Conservation (phyloP, 2,888 invertebrate species). For the Yponomeuta plumbellus region DNA sequence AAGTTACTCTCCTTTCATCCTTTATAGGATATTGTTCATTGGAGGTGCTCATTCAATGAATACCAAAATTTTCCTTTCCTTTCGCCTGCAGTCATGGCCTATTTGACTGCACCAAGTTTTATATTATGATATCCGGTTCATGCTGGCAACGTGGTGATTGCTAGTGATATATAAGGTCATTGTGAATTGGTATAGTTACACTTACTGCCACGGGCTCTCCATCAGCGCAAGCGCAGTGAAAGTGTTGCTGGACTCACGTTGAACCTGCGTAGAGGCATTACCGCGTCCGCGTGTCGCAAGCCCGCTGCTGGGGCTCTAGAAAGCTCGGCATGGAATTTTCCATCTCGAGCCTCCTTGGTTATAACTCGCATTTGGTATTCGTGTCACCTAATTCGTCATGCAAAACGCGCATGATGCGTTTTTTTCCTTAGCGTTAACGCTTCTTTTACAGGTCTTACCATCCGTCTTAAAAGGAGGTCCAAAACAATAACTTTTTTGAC, state of each 20-base stretch:
- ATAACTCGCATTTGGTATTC: not conserved
- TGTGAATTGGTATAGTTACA: not conserved
- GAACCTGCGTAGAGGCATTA: slow-evolving; percentile 27
- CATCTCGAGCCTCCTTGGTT: slow-evolving; percentile 30
- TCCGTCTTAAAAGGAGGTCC: not conserved
- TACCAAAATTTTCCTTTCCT: slow-evolving; percentile 1
- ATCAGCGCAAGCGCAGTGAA: slow-evolving; percentile 50
- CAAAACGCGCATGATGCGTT: not conserved
- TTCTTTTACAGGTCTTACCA: not conserved
- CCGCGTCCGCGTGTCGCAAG: slow-evolving; percentile 46
- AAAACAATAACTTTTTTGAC: not conserved
- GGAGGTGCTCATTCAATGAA: not conserved
- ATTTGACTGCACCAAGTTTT: not conserved
- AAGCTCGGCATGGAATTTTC: slow-evolving; percentile 57
- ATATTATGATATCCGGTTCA: not conserved
- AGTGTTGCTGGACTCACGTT: slow-evolving; percentile 43
- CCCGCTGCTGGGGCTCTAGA: slow-evolving; percentile 47
- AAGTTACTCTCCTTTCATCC: not conserved
- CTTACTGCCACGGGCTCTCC: slow-evolving; percentile 13
- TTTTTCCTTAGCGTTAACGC: not conserved
- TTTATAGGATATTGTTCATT: too few species aligned
- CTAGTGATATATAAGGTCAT: slow-evolving; percentile 12
- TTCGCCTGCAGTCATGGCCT: not conserved
- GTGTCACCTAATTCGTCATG: not conserved
- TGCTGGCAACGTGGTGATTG: slow-evolving; percentile 14